Percentiles rank a stretch among this genome's conserved stretches.
These are phyloP conservation scores for Lynx canadensis DNA, from an alignment of 2,113 vertebrate genomes.

Conservation along the genomic window DNA sequence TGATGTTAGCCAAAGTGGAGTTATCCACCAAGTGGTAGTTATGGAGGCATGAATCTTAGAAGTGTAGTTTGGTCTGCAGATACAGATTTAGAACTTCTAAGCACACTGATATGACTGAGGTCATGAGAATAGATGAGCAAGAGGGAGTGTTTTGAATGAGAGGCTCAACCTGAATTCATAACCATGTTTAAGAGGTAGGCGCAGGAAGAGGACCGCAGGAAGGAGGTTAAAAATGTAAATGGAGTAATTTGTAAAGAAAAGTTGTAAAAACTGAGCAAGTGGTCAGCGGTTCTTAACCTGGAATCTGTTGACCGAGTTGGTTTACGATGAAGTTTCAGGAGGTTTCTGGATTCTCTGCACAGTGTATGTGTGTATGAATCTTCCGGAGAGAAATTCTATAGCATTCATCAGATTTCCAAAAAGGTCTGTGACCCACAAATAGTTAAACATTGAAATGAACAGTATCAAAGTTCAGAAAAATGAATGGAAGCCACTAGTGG, in stretches of 20 bases:
- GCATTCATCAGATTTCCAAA: background rate
- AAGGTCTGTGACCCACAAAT: background rate
- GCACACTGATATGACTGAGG: background rate
- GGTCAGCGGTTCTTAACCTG: background rate
- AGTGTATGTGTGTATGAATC: background rate
- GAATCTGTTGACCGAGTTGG: background rate
- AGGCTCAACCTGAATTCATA: background rate
- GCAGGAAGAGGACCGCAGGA: background rate
- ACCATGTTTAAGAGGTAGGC: background rate
- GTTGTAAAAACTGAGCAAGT: background rate
- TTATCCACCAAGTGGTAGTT: background rate
- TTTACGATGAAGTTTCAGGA: background rate
- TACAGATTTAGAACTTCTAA: background rate
- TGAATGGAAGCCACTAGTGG: background rate
- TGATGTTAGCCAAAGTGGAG: background rate
- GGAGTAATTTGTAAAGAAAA: background rate
- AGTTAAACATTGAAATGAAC: background rate
- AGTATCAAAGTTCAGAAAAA: background rate
- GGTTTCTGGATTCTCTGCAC: background rate
- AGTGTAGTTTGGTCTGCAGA: background rate
- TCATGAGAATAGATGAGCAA: background rate
- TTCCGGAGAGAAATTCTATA: background rate
- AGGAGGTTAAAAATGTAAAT: slow-evolving; percentile 2
- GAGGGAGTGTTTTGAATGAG: background rate
- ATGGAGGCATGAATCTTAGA: background rate